Evolutionary conservation across 2,797 vertebrate species (phyloP).

Genomic region (Scarus forsteni): DNA sequence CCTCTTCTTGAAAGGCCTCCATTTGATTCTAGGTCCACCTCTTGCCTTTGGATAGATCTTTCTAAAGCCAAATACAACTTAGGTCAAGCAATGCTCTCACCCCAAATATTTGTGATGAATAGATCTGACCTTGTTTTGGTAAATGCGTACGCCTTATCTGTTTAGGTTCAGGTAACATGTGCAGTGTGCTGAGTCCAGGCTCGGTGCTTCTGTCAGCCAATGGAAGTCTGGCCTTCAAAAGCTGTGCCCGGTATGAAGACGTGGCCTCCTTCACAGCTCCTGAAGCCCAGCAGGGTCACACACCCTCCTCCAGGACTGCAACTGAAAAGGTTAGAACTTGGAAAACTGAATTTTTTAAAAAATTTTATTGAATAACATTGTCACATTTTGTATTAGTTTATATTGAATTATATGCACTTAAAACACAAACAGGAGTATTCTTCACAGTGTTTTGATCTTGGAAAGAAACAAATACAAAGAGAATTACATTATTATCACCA

Average conservation of each 20-base stretch:
- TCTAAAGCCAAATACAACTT: constrained; percentile 2
- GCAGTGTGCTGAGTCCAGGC: constrained; percentile 87
- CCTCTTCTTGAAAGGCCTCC: background rate
- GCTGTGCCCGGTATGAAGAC: constrained; percentile 79
- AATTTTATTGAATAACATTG: too few species aligned
- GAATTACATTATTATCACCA: too few species aligned
- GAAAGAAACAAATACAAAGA: too few species aligned
- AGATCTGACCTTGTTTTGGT: background rate
- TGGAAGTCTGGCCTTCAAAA: constrained; percentile 89
- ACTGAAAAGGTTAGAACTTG: constrained; percentile 77
- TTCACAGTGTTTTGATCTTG: too few species aligned
- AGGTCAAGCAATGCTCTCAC: background rate
- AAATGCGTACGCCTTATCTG: background rate
- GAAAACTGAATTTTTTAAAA: too few species aligned
- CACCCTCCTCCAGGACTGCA: constrained; percentile 56
- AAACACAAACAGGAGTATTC: too few species aligned
- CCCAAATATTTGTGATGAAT: background rate
- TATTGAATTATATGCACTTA: too few species aligned
- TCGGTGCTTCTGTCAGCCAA: constrained; percentile 87
- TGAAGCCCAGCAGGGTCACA: constrained; percentile 80
- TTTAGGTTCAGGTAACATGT: constrained; percentile 79
- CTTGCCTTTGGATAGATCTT: background rate
- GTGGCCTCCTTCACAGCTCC: constrained; percentile 88
- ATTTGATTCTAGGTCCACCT: background rate
- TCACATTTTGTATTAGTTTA: too few species aligned